A percentile compares a stretch with the other conserved stretches of the same genome.
These are phyloP conservation scores for Parauchenoglanis punctatus DNA, from an alignment of 2,797 vertebrate species.

Conservation along the genomic window DNA sequence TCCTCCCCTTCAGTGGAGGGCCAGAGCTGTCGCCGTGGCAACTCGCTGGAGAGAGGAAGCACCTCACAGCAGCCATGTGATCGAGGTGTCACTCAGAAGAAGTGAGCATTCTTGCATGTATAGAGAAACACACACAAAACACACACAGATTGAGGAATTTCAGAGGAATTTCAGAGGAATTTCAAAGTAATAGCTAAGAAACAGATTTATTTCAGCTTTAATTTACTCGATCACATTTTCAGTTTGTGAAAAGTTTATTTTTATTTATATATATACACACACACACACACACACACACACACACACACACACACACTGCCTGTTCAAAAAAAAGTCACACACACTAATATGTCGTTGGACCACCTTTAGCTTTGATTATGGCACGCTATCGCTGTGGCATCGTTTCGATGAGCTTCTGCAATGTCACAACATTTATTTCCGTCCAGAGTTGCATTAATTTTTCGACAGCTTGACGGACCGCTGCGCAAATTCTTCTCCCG, in stretches of 20 bases:
- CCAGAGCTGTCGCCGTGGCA: slow-evolving; percentile 90
- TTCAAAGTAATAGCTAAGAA: background rate
- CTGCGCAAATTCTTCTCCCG: no score
- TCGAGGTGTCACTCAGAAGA: slow-evolving; percentile 84
- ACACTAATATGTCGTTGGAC: no score
- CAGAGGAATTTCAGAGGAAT: background rate
- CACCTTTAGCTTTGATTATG: no score
- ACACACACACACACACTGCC: no score
- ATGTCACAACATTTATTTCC: no score
- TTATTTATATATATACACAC: no score
- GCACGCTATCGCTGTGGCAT: no score
- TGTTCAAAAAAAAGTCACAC: no score
- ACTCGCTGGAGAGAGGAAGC: slow-evolving; percentile 91
- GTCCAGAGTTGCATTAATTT: no score
- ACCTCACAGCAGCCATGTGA: slow-evolving; percentile 86
- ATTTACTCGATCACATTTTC: background rate
- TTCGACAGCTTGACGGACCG: no score
- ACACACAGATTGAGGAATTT: background rate
- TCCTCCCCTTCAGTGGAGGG: slow-evolving; percentile 79
- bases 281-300: no score
- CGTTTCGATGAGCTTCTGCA: no score
- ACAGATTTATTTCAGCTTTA: background rate
- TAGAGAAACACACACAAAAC: background rate
- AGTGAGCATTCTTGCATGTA: slow-evolving; percentile 73
- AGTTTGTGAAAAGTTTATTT: background rate